Evolutionary conservation across 2,797 vertebrate species (phyloP).

Genomic region (Pseudochromis fuscus): DNA sequence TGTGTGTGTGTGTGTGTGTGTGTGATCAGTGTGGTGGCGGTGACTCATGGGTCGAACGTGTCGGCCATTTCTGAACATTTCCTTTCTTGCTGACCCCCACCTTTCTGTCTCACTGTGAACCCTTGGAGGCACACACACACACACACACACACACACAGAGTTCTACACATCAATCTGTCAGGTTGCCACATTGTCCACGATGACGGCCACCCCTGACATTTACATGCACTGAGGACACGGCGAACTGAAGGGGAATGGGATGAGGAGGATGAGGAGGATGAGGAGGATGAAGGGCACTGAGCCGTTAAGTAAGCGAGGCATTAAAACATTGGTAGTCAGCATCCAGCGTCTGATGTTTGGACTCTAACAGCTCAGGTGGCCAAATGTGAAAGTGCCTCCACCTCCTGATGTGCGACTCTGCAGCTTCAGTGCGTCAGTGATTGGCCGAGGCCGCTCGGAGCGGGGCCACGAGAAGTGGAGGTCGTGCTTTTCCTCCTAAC

Average conservation of each 20-base stretch:
- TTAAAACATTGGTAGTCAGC: slow-evolving; percentile 48
- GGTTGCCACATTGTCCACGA: slow-evolving; percentile 32
- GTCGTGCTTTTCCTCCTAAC: slow-evolving; percentile 41
- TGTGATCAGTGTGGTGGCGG: slow-evolving; percentile 1
- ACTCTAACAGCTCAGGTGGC: slow-evolving; percentile 9
- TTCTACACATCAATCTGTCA: slow-evolving; percentile 54
- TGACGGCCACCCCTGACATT: slow-evolving; percentile 64
- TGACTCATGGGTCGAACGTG: slow-evolving; percentile 47
- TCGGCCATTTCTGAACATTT: slow-evolving; percentile 41
- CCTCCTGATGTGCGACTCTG: no score
- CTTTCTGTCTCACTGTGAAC: slow-evolving; percentile 27
- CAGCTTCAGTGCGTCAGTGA: background rate
- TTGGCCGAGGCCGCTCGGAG: slow-evolving; percentile 12
- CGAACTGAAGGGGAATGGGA: slow-evolving; percentile 1
- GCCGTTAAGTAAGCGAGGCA: slow-evolving; percentile 24
- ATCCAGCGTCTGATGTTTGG: slow-evolving; percentile 12
- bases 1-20: slow-evolving; percentile 28
- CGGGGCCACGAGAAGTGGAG: slow-evolving; percentile 37
- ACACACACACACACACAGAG: slow-evolving; percentile 29
- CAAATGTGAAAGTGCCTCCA: no score
- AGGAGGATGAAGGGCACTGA: slow-evolving; percentile 42
- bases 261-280: slow-evolving; percentile 23
- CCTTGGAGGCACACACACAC: slow-evolving; percentile 30
- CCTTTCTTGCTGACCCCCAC: slow-evolving; percentile 37
- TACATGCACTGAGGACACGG: slow-evolving; percentile 21